Evolutionary conservation across 2,797 vertebrate species (phyloP).

Genomic region (Onychomys leucogaster): DNA sequence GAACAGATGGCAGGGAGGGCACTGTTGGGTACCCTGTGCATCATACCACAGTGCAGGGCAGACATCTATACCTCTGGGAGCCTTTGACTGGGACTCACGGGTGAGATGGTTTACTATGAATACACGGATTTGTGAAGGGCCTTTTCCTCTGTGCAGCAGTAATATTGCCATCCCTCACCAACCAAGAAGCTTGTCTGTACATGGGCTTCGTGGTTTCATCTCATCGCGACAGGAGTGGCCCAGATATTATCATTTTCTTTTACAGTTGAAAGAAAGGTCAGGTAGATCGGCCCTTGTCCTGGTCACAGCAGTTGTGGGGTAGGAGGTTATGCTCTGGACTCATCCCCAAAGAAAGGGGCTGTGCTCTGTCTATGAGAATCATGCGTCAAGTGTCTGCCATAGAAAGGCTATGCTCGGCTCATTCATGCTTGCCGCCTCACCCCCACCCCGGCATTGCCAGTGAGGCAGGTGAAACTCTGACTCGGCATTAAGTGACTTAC

Average conservation of each 20-base stretch:
- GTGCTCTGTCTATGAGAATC: accelerated
- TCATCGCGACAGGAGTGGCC: neutral
- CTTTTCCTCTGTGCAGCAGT: neutral
- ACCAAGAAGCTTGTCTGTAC: neutral
- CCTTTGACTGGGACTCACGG: neutral
- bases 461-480: neutral
- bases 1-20: neutral
- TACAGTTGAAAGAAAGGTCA: neutral
- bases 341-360: neutral
- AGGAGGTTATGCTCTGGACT: neutral
- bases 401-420: accelerated
- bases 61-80: neutral
- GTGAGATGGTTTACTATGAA: neutral
- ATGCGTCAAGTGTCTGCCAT: neutral
- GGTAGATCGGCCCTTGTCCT: neutral
- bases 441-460: neutral
- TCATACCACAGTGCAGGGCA: neutral
- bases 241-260: neutral
- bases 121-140: too few relatives aligned
- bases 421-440: accelerated
- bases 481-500: neutral
- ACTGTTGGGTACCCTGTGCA: accelerated
- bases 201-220: neutral
- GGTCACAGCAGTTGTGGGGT: neutral
- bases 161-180: neutral